Evolutionary conservation across 2,797 vertebrate species (phyloP).

Genomic region (Poecilia velifera): DNA sequence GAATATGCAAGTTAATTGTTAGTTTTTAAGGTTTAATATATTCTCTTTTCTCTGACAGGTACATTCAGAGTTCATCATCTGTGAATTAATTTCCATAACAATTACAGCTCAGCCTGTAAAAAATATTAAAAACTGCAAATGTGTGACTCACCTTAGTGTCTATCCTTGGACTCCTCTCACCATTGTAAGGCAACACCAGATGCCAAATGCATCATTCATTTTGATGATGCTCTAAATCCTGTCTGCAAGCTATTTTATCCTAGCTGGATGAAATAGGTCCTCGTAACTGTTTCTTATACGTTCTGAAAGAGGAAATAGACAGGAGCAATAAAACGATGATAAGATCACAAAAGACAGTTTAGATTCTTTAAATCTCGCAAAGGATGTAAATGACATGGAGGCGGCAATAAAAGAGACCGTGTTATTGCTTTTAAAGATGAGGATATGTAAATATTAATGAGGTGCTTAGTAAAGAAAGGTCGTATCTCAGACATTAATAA

Average conservation of each 20-base stretch:
- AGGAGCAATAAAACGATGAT: constrained; percentile 60
- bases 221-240: constrained; percentile 55
- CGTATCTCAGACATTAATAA: constrained; percentile 47
- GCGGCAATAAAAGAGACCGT: constrained; percentile 32
- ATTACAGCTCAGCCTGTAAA: constrained; percentile 10
- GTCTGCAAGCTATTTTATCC: constrained; percentile 26
- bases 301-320: constrained; percentile 38
- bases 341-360: constrained; percentile 60
- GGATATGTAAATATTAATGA: constrained; percentile 64
- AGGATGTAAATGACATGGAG: constrained; percentile 47
- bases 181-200: constrained; percentile 21
- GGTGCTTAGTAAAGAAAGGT: constrained; percentile 54
- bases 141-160: background rate
- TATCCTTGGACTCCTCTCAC: constrained; percentile 17
- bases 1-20: constrained; percentile 9
- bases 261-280: constrained; percentile 46
- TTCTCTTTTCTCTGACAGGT: background rate
- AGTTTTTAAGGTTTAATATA: constrained; percentile 27
- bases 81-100: constrained; percentile 13
- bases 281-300: constrained; percentile 58
- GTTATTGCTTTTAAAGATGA: constrained; percentile 64
- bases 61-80: constrained; percentile 8
- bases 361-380: constrained; percentile 61
- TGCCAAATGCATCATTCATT: constrained; percentile 53
- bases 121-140: constrained; percentile 9